Conservation (phyloP, 2,797 vertebrate species). For the Lates japonicus region DNA sequence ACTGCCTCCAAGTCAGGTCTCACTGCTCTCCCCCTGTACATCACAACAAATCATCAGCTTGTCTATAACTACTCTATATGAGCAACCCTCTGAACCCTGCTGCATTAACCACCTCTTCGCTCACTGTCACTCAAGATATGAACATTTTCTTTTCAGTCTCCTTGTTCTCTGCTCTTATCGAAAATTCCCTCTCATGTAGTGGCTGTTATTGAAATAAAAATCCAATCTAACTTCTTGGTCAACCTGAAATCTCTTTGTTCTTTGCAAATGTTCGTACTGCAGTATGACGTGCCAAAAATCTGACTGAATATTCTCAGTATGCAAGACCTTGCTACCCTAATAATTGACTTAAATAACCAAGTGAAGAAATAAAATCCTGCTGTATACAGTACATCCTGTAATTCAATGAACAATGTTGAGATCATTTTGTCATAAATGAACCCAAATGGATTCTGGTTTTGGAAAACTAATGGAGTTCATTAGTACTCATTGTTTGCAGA, state of each 20-base stretch:
- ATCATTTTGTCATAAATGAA: constrained; percentile 61
- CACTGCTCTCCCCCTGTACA: constrained; percentile 58
- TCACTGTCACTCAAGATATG: constrained; percentile 33
- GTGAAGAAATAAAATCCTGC: constrained; percentile 58
- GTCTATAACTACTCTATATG: constrained; percentile 73
- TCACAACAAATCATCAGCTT: constrained; percentile 82
- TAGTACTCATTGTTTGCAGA: constrained; percentile 54
- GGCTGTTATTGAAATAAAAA: constrained; percentile 46
- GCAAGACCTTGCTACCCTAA: constrained; percentile 36
- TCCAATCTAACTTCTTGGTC: constrained; percentile 40
- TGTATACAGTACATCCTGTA: constrained; percentile 31
- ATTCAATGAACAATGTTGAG: constrained; percentile 49
- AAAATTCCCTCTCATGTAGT: constrained; percentile 34
- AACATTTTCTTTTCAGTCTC: constrained; percentile 20
- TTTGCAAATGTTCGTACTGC: constrained; percentile 47
- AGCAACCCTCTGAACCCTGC: constrained; percentile 72
- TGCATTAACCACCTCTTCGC: constrained; percentile 67
- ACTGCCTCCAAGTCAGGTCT: constrained; percentile 72
- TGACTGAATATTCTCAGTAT: constrained; percentile 53
- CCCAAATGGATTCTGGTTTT: constrained; percentile 52
- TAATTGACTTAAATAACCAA: constrained; percentile 43
- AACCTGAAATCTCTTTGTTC: constrained; percentile 53
- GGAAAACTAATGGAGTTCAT: constrained; percentile 66
- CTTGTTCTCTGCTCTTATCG: constrained; percentile 23
- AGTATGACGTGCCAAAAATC: constrained; percentile 55